These are phyloP conservation scores for Polia nebulosa DNA, from an alignment of 2,888 invertebrate genomes.

Conservation along the genomic window DNA sequence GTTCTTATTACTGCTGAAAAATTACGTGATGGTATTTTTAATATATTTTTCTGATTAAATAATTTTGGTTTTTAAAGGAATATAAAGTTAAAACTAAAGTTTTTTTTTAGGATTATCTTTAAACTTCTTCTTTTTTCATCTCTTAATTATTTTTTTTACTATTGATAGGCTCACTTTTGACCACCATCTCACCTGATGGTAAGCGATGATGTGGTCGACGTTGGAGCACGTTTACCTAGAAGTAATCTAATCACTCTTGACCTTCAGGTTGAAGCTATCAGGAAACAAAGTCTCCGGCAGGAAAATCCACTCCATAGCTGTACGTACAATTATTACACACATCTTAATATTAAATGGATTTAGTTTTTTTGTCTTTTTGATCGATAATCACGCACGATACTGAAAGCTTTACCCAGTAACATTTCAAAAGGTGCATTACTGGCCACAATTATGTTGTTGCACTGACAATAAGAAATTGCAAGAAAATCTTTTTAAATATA, in stretches of 20 bases:
- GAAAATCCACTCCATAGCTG: no score
- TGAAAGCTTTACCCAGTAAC: slow-evolving; percentile 9
- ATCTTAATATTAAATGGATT: not conserved
- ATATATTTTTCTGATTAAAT: slow-evolving; percentile 23
- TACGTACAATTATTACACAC: not conserved
- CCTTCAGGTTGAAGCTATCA: no score
- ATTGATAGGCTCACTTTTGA: no score
- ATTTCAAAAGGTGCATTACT: slow-evolving; percentile 37
- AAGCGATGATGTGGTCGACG: no score
- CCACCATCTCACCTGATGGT: no score
- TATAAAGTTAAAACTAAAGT: not conserved
- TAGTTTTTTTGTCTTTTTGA: no score
- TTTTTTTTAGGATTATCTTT: not conserved
- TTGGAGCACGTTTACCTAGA: no score
- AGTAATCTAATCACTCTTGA: no score
- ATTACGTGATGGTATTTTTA: slow-evolving; percentile 41
- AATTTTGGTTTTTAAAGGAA: slow-evolving; percentile 3
- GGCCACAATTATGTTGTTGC: slow-evolving; percentile 56
- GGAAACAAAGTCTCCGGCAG: no score
- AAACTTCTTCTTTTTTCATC: not conserved
- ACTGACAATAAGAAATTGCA: slow-evolving; percentile 59
- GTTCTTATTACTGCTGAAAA: slow-evolving; percentile 35
- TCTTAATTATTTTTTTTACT: not conserved
- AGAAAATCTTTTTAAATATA: slow-evolving; percentile 50
- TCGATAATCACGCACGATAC: not conserved